Percentiles rank a stretch among this genome's conserved stretches.
Conservation (phyloP, 1,140 invertebrate genomes). For the Dendroctonus valens region DNA sequence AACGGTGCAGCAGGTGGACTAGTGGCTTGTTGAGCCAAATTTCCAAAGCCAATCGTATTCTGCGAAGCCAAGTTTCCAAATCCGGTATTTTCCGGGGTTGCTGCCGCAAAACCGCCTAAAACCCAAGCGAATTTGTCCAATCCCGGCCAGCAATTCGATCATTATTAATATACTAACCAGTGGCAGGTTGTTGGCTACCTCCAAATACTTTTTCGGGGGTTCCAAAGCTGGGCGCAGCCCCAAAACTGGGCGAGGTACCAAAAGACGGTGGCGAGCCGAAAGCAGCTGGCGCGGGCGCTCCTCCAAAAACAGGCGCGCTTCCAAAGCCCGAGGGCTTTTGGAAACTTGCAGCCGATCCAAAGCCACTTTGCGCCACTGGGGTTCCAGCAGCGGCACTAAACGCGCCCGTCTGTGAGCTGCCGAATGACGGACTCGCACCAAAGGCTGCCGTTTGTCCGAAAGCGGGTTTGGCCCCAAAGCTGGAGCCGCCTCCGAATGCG, state of each 20-base stretch:
- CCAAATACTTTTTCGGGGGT: constrained; percentile 54
- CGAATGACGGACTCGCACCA: constrained; percentile 34
- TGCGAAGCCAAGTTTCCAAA: constrained; percentile 59
- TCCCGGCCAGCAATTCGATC: background rate
- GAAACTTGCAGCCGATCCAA: constrained; percentile 42
- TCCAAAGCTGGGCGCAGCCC: constrained; percentile 55
- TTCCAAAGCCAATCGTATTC: constrained; percentile 58
- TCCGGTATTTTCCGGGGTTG: constrained; percentile 48
- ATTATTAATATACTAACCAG: constrained; percentile 2
- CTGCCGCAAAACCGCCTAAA: constrained; percentile 45
- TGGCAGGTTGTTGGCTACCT: constrained; percentile 7
- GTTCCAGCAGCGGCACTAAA: constrained; percentile 41
- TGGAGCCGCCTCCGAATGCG: constrained; percentile 1
- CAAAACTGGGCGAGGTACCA: constrained; percentile 55
- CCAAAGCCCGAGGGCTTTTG: constrained; percentile 51
- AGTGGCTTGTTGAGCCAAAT: constrained; percentile 55
- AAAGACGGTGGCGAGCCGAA: constrained; percentile 55
- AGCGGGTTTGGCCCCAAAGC: constrained; percentile 12
- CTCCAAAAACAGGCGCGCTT: constrained; percentile 52
- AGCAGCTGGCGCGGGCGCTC: constrained; percentile 42
- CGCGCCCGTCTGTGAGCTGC: constrained; percentile 36
- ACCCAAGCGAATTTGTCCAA: background rate
- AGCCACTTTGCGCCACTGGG: constrained; percentile 48
- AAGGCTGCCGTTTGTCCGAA: constrained; percentile 36
- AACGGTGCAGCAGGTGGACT: constrained; percentile 44